Evolutionary conservation across 2,797 vertebrate genomes (phyloP).

Genomic region (Simalia tracyae): DNA sequence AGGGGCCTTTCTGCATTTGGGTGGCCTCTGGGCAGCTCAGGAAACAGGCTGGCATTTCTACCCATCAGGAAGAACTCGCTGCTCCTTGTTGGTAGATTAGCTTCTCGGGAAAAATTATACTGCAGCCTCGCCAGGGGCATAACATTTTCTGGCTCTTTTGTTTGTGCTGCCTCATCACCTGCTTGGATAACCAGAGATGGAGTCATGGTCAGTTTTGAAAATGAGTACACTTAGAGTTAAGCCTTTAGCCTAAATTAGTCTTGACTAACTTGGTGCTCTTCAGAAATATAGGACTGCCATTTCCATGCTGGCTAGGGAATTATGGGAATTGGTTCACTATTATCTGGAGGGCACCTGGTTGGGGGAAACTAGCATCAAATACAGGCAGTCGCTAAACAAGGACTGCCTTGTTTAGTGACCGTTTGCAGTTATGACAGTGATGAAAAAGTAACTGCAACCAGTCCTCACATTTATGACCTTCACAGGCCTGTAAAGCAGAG

Average conservation of each 20-base stretch:
- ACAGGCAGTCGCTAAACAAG: neutral
- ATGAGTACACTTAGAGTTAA: neutral
- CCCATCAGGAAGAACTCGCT: neutral
- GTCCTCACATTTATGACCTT: neutral
- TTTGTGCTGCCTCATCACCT: neutral
- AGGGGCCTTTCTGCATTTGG: fast-evolving
- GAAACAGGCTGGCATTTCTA: too few relatives aligned
- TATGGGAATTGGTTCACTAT: neutral
- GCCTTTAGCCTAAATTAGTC: neutral
- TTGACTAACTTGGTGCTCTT: neutral
- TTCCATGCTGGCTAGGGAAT: neutral
- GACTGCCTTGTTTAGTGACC: neutral
- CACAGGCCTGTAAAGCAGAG: neutral
- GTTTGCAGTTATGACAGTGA: neutral
- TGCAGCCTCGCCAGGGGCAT: neutral
- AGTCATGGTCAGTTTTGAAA: neutral
- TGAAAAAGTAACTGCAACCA: neutral
- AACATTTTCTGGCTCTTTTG: neutral
- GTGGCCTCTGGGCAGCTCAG: neutral
- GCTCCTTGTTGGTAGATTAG: neutral
- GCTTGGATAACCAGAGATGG: neutral
- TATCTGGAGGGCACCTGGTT: neutral
- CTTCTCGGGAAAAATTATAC: neutral
- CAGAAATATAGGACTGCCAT: neutral
- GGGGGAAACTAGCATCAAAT: neutral